These are phyloP conservation scores for Oncorhynchus keta DNA, from an alignment of 2,113 vertebrate genomes.

Conservation along the genomic window DNA sequence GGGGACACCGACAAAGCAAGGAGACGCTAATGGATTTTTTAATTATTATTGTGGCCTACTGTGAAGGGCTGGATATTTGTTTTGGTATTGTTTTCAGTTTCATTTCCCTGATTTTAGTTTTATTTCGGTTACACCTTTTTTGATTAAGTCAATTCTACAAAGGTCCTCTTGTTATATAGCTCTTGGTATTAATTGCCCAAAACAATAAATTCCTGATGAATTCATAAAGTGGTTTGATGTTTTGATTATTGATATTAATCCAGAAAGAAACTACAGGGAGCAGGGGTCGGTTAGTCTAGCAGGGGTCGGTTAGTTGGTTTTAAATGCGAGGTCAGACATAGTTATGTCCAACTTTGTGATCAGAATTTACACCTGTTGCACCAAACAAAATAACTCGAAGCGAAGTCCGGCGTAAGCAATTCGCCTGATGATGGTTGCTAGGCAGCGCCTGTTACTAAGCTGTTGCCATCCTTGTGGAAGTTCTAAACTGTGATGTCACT, in stretches of 20 bases:
- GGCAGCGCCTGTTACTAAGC: too few relatives aligned
- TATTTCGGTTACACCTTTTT: constrained; percentile 31
- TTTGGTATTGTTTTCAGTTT: constrained; percentile 38
- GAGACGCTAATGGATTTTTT: constrained; percentile 41
- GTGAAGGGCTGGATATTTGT: constrained; percentile 50
- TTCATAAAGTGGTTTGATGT: not conserved
- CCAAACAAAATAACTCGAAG: too few relatives aligned
- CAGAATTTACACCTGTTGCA: too few relatives aligned
- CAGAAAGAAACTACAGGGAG: too few relatives aligned
- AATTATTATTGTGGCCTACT: constrained; percentile 43
- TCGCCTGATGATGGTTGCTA: too few relatives aligned
- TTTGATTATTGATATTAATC: not conserved
- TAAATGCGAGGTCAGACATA: too few relatives aligned
- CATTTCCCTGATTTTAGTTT: constrained; percentile 31
- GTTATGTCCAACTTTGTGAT: too few relatives aligned
- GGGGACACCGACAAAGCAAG: constrained; percentile 37
- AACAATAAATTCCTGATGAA: constrained; percentile 26
- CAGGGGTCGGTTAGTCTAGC: too few relatives aligned
- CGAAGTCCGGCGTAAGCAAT: too few relatives aligned
- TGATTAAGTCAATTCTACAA: constrained; percentile 24
- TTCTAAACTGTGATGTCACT: too few relatives aligned
- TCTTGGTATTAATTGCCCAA: constrained; percentile 42
- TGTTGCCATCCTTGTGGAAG: too few relatives aligned
- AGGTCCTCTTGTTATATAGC: constrained; percentile 42
- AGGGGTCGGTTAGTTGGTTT: too few relatives aligned